Evolutionary conservation across 2,888 invertebrate genomes (phyloP), one percentile per base, ranked within the genome.

Genomic region (Alloplasta piceator): DNA sequence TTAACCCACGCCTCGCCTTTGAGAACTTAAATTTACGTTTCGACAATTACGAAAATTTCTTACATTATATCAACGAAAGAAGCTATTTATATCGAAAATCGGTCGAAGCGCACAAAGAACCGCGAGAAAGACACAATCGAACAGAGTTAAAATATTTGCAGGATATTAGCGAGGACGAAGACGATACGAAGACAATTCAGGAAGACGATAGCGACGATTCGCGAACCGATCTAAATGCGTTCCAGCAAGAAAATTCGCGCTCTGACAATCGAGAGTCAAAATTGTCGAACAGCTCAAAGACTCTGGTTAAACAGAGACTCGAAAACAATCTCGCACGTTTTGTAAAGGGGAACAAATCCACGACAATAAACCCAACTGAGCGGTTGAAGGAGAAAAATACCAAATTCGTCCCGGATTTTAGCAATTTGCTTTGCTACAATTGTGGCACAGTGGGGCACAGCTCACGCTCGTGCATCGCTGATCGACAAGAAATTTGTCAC

Each of bases 11-110:
- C n/a, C n/a, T n/a, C n/a, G n/a, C n/a, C n/a, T n/a, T n/a, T n/a
- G n/a, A 82, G 60, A 14, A 79, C 6, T n/a, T 77, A 10, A 80
- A 80, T 61, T 41, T 77, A 1, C 10, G 16, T 38, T 14, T 76
- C 1, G 7, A 50, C 1, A 64, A 12, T 14, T 80, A 80, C 14
- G 39, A 68, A 2, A 50, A 76, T n/a, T 80, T 80, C 36, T 58
- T 72, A 0, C 76, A n/a, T n/a, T n/a, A n/a, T n/a, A n/a, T n/a
- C n/a, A n/a, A n/a, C n/a, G n/a, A n/a, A n/a, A n/a, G n/a, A n/a
- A n/a, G n/a, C n/a, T n/a, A n/a, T n/a, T n/a, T n/a, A n/a, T n/a
- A n/a, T n/a, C n/a, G n/a, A n/a, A n/a, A n/a, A n/a, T n/a, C n/a
- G n/a, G n/a, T n/a, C n/a, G n/a, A n/a, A n/a, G n/a, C n/a, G n/a